Evolutionary conservation across 2,888 invertebrate species (phyloP).

Genomic region (Hirtodrosophila cameraria): DNA sequence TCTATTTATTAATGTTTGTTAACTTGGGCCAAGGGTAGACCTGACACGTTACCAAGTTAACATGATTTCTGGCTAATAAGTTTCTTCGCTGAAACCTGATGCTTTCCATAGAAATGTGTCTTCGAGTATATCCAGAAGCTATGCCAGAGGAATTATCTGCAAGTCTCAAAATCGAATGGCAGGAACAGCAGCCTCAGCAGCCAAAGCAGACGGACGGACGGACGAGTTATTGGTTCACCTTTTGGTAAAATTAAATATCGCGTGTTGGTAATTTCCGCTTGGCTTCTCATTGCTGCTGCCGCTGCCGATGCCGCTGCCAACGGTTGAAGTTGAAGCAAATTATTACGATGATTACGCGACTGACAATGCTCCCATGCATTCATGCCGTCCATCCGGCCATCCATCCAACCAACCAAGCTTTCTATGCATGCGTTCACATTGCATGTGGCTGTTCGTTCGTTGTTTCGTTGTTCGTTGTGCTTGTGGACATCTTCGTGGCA

Average conservation of each 20-base stretch:
- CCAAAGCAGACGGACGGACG: too few relatives aligned
- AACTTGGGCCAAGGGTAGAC: neutral
- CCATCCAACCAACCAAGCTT: slow-evolving; percentile 33
- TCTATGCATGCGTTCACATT: slow-evolving; percentile 56
- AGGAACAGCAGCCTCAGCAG: slow-evolving; percentile 40
- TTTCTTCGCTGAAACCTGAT: neutral
- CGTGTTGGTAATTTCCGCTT: slow-evolving; percentile 82
- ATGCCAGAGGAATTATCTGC: slow-evolving; percentile 14
- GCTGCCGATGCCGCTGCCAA: slow-evolving; percentile 70
- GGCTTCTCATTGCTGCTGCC: slow-evolving; percentile 75
- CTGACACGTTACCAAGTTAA: slow-evolving; percentile 7
- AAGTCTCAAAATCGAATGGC: slow-evolving; percentile 17
- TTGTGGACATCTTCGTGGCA: slow-evolving; percentile 75
- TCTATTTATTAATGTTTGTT: too few relatives aligned
- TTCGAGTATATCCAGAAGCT: slow-evolving; percentile 34
- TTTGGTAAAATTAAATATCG: slow-evolving; percentile 82
- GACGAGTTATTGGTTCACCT: slow-evolving; percentile 74
- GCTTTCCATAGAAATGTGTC: slow-evolving; percentile 1
- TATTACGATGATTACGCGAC: slow-evolving; percentile 79
- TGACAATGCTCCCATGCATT: slow-evolving; percentile 76
- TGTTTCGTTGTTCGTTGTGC: slow-evolving; percentile 27
- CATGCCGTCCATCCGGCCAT: slow-evolving; percentile 72
- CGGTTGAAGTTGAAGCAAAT: slow-evolving; percentile 72
- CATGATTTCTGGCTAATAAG: slow-evolving; percentile 15
- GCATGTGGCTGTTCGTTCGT: slow-evolving; percentile 56